Evolutionary conservation across 2,888 invertebrate genomes (phyloP), one percentile per base, ranked within the genome.

Genomic region (Odontocolon sp.): DNA sequence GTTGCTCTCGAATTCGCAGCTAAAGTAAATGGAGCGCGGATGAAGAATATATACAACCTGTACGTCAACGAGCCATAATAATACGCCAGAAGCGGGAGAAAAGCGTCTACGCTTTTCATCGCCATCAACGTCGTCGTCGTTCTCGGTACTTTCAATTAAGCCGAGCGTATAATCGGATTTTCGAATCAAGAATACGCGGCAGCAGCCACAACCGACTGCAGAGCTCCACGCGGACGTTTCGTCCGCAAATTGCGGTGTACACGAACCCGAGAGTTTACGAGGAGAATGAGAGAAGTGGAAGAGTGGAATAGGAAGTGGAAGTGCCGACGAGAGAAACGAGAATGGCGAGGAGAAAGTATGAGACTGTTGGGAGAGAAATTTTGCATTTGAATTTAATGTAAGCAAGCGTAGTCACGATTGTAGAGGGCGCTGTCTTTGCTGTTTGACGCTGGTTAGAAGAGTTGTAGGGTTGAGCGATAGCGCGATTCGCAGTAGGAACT

Each of bases 121-220:
- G 40, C 16, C 54, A 23, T 66, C 56, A 33, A 45, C 57, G 36
- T 38, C 59, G 54, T 47, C 59, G 68, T 33, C 45, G 16, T 50
- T 38, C 11, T 40, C 64, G 64, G 63, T 67, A 74, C 66, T 78
- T 75, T 57, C 69, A 76, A 76, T 72, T 76, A 66, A 72, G 59
- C 71, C 50, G 59, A 61, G 64, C 64, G 66, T 54, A 40, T 76
- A 78, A 78, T 78, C 78, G 70, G 78, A 72, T 78, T 76, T 52
- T 54, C 63, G 56, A 67, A 74, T 74, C 52, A 67, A 61, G 70
- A 77, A 73, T 70, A 73, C 42, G 61, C 68, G 42, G 21, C 61
- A 57, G 63, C 26, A 16, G 16, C 18, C 4, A 50, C 9, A 31
- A 11, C 4, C 50, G 31, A 16, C 31, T 28, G n/a, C 42, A 18